Base-by-base conservation (phyloP, 92 coral and sea anemone genomes). In the Meandrina meandrites region DNA sequence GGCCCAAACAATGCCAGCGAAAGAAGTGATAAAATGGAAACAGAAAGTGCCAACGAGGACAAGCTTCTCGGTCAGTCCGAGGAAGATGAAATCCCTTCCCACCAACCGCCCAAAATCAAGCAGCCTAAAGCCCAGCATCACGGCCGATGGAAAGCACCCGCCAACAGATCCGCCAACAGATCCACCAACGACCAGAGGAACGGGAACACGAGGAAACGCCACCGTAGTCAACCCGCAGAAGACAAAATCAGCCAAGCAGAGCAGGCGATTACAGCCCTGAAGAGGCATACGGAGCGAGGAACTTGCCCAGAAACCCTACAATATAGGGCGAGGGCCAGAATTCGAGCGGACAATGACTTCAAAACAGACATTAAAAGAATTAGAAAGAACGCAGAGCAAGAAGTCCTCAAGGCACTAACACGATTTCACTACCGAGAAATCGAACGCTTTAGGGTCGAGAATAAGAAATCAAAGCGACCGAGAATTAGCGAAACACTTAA, bases 271-370 rank as follows among this genome's bases (percentile, higher is more conserved):
- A 45, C 48, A 45, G n/a, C n/a, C n/a, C 48, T 45, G 48, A 4
- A 45, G 8, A 8, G 48, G 8, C 48, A 45, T 8, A 45, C 8
- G 48, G 48, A 45, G 5, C 4, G 8, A 45, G 48, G 68, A 78
- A 51, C 81, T 54, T 78, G 64, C 81, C 81, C 67, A 78, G 81
- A 28, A 79, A 10, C 69, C 62, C 40, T 31, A 51, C 53, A 58
- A 79, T 31, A 78, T 16, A 78, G 66, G 81, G 67, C 40, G 15
- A 47, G 81, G 56, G 81, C 81, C 37, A 50, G 48, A 48, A 27
- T 78, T 10, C 22, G 31, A 48, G 37, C 68, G 13, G 81, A 53
- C 5, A 16, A 50, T 5, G 35, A 51, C 17, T 78, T 78, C 28
- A 78, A 50, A 48, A 54, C 15, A 4, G 66, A 78, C 48, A 45